These are phyloP conservation scores for Synergus laeviventris DNA, from an alignment of 2,888 invertebrate genomes.

Conservation along the genomic window DNA sequence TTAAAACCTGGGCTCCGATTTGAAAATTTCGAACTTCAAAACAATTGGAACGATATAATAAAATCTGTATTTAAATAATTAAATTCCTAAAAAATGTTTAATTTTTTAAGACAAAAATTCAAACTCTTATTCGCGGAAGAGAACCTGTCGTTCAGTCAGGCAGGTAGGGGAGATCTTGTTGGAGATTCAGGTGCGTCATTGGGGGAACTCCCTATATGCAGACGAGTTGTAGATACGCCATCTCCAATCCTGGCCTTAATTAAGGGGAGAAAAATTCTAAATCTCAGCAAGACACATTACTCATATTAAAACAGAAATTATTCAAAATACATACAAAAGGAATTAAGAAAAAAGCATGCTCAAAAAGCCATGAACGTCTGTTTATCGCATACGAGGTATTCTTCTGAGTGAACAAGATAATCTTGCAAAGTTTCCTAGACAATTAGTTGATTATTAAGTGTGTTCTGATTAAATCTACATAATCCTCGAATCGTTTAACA, in stretches of 20 bases:
- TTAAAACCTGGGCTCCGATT: neutral
- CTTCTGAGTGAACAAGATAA: neutral
- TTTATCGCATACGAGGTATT: neutral
- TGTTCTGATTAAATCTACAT: neutral
- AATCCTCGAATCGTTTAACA: neutral
- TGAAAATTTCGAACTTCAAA: neutral
- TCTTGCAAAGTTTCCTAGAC: neutral
- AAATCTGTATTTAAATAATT: no score
- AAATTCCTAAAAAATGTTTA: no score
- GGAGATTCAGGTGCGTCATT: constrained; percentile 12
- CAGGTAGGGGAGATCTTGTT: neutral
- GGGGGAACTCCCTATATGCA: constrained; percentile 5
- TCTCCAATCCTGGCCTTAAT: constrained; percentile 1
- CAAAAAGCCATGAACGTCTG: neutral
- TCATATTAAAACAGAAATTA: neutral
- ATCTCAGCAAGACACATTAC: neutral
- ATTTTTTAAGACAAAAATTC: neutral
- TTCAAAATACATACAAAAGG: neutral
- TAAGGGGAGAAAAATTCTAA: neutral
- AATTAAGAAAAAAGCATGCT: neutral
- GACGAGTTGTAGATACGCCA: constrained; percentile 2
- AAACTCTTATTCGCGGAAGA: neutral
- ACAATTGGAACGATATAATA: no score
- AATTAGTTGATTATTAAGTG: neutral
- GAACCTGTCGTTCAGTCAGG: constrained; percentile 7